Evolutionary conservation across 1,140 invertebrate species (phyloP).

Genomic region (Achroia grisella): DNA sequence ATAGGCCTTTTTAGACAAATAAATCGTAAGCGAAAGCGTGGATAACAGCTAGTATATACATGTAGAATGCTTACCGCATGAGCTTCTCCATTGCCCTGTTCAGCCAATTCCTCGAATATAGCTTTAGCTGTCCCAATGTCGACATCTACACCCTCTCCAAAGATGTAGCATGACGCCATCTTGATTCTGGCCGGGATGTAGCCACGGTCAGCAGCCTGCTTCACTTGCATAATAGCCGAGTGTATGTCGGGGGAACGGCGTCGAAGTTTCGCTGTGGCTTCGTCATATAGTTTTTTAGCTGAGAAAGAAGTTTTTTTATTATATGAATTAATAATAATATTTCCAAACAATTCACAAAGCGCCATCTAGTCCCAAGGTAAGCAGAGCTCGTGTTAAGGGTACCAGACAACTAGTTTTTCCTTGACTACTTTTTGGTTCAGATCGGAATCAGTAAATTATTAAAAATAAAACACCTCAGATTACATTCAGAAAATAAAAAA

Average conservation of each 20-base stretch:
- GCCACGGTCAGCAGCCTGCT: constrained; percentile 84
- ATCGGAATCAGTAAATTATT: too few relatives aligned
- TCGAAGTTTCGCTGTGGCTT: constrained; percentile 78
- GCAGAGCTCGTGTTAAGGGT: too few relatives aligned
- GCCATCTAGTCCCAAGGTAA: too few relatives aligned
- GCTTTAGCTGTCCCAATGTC: constrained; percentile 84
- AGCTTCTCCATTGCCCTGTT: constrained; percentile 87
- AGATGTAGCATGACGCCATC: constrained; percentile 89
- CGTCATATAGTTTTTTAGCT: constrained; percentile 81
- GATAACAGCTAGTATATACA: too few relatives aligned
- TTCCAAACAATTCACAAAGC: too few relatives aligned
- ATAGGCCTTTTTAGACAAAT: too few relatives aligned
- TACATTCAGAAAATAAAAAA: too few relatives aligned
- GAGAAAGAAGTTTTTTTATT: neutral
- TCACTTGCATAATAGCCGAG: constrained; percentile 79
- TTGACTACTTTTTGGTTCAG: too few relatives aligned
- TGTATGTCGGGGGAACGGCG: constrained; percentile 77
- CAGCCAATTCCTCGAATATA: constrained; percentile 86
- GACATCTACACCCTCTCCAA: constrained; percentile 84
- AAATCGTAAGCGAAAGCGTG: too few relatives aligned
- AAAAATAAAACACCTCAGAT: too few relatives aligned
- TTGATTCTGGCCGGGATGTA: constrained; percentile 87
- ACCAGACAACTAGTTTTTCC: too few relatives aligned
- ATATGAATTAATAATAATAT: too few relatives aligned
- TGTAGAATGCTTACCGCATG: constrained; percentile 89